Evolutionary conservation across 2,797 vertebrate species (phyloP), one percentile per base, ranked within the genome.

Genomic region (Todus mexicanus): DNA sequence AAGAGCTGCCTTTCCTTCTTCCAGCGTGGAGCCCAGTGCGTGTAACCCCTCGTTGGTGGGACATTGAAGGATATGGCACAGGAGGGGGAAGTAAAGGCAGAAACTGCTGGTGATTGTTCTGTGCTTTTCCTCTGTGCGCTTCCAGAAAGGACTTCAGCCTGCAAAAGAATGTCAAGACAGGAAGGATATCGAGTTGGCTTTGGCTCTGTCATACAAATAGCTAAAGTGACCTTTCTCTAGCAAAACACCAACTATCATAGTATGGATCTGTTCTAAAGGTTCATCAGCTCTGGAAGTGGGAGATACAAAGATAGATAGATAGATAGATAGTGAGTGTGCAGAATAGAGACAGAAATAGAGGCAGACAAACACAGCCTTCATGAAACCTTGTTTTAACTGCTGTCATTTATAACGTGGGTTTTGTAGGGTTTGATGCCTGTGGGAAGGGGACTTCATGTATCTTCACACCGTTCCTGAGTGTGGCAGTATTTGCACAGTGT

Each of bases 401-500:
- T 71, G 69, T 57, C 0, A 1, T 42, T 61, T 29, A 3, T 3
- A 18, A 40, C 1, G 0, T 25, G n/a, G 77, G 37, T 23, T 88
- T 31, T 48, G 80, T 45, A 43, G 95, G 85, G 22, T 60, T 45
- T 29, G 86, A 53, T 64, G 63, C 65, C 79, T 95, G 57, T 47
- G 89, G 84, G 82, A 43, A 81, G 92, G 89, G 93, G 17, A 76
- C 82, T 63, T 69, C 13, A 59, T 95, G 93, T 95, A 93, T 95
- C 93, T 93, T 96, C 92, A 16, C 73, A 86, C 93, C 60, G 18
- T 15, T 95, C 96, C 94, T 96, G 93, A 84, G 94, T 78, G 95
- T 95, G 95, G 95, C 95, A 96, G 66, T 93, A 31, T 96, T 88
- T 91, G 87, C 94, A 91, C 95, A 96, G 92, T 5, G 48, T 96